Evolutionary conservation across 2,888 invertebrate species (phyloP), one percentile per base, ranked within the genome.

Genomic region (Crepidodera aurea): DNA sequence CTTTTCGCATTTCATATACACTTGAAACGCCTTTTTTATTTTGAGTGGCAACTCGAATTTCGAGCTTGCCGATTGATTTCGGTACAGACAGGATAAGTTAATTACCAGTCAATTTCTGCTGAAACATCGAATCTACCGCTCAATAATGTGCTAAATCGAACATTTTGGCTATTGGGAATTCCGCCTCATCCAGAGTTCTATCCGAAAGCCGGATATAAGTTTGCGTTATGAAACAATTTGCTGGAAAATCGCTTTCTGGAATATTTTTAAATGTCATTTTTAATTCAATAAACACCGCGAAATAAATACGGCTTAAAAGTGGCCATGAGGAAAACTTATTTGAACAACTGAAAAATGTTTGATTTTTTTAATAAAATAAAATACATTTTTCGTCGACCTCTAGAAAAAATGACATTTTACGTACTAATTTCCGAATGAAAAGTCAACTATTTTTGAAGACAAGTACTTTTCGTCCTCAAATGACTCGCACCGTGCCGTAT

Each of bases 171-270:
- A 62, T 55, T 57, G 48, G 37, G 22, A 57, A 57, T 57, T 19
- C 25, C 39, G 54, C 54, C 62, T 62, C 60, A 60, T 63, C 60
- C 29, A 44, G 48, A 27, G 46, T 64, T 62, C 56, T 58, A 63
- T 63, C 62, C 51, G 62, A 55, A 62, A 50, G 82, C 88, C 90
- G 91, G 90, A 91, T 90, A 90, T 91, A 90, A 90, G 89, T 88
- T 89, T 89, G 89, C 90, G 90, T 89, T 90, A 87, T 88, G 90
- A 89, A 48, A 90, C 89, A 90, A 90, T 90, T 90, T 90, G 73
- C 78, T 77, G 75, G 75, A 76, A 79, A 79, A 79, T 80, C 78
- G 79, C 78, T 79, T 79, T 77, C 77, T 75, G 72, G 73, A 71
- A 76, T 72, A 58, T 62, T 64, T 56, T 60, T 39, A 55, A 57